These are phyloP conservation scores for Lithophane socia DNA, from an alignment of 2,888 invertebrate genomes.

Conservation along the genomic window DNA sequence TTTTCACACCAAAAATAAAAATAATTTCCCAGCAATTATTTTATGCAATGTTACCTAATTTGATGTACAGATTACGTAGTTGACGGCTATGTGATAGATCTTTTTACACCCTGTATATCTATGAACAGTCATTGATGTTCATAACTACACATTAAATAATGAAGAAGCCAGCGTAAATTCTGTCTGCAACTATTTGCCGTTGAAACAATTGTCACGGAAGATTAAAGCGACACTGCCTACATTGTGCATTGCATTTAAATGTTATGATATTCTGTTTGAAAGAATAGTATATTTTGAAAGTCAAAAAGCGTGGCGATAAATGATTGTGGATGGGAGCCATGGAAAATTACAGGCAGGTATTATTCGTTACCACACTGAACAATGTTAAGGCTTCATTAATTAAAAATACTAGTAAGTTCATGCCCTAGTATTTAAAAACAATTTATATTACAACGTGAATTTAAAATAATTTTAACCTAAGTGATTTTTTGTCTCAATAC, in stretches of 20 bases:
- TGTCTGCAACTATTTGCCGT: slow-evolving; percentile 2
- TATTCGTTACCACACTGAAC: neutral
- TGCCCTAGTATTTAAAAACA: neutral
- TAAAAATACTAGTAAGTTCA: neutral
- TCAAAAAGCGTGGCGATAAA: neutral
- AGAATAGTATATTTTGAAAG: neutral
- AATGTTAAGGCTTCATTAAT: neutral
- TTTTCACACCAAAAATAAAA: no score
- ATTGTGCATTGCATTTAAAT: slow-evolving; percentile 32
- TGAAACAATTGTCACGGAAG: slow-evolving; percentile 11
- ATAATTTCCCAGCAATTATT: no score
- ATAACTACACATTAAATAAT: slow-evolving; percentile 3
- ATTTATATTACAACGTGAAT: neutral
- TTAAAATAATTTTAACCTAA: no score
- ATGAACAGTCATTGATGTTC: neutral
- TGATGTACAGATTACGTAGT: no score
- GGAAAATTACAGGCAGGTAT: neutral
- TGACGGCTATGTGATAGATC: no score
- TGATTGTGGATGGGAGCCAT: neutral
- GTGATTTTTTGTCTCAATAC: neutral
- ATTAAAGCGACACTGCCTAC: slow-evolving; percentile 14
- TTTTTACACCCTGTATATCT: neutral
- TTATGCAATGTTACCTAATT: no score
- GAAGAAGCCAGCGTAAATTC: neutral
- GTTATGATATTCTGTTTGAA: slow-evolving; percentile 13